Base-by-base conservation (phyloP, 1,140 invertebrate genomes). In the Eulimnadia texana region DNA sequence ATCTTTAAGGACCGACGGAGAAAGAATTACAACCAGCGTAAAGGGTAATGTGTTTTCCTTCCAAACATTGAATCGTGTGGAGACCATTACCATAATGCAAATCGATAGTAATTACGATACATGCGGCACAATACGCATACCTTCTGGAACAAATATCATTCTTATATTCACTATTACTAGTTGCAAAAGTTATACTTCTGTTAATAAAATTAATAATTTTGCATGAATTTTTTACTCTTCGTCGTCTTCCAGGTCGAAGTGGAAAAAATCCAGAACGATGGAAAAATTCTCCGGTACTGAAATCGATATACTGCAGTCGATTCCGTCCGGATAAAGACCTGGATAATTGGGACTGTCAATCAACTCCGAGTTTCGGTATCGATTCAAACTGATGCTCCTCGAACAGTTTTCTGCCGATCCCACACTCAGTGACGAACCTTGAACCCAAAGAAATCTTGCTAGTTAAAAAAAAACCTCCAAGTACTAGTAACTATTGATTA, bases 301-400 rank as follows among this genome's bases (percentile, higher is more conserved):
- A 11, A 86, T 72, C 47, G 76, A 73, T 0, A 76, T 81, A 60
- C 79, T 72, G 69, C 84, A 86, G 57, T 80, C 75, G 1, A 78
- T 77, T 68, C 83, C 83, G 65, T 85, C 82, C 0, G 84, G 82
- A 73, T 88, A 86, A 1, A 77, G 74, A 1, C 78, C 74, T 0
- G 84, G 84, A 71, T 84, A 86, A 22, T 77, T 78, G 1, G 84
- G 84, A 71, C 82, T 84, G 1, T 80, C 78, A 2, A 85, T 71
- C 0, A 75, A 71, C 0, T 79, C 76, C 42, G 79, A 74, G 0
- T 79, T 78, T 62, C 79, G 76, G 53, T 79, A 77, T 65, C 75
- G 74, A 0, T 75, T 78, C 62, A 85, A 69, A 2, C 72, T 67
- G 3, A 85, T 73, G 0, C 80, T 80, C 63, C 77, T 75, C 69